Percentiles rank a stretch among this genome's conserved stretches.
phyloP scores from a whole-genome alignment of 1,140 invertebrate genomes.

The Steinernema feltiae region DNA sequence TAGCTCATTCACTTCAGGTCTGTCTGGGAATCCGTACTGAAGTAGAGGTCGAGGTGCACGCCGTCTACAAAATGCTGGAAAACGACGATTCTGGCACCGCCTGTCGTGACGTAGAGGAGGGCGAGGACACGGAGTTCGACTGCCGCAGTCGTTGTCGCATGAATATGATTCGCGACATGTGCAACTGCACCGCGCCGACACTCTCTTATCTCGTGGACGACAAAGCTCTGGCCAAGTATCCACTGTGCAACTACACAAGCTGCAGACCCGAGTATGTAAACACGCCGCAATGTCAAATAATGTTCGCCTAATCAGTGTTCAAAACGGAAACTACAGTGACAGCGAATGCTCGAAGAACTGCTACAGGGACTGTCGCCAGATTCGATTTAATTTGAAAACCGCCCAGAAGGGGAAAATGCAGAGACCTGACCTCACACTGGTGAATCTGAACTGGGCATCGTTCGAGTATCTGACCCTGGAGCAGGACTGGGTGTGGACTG shows the following conservation, averaged over 20 bases:
- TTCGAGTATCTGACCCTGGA: constrained; percentile 55
- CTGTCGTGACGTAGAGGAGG: constrained; percentile 46
- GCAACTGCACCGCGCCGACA: constrained; percentile 51
- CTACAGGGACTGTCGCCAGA: constrained; percentile 49
- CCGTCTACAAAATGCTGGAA: constrained; percentile 51
- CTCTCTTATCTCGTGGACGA: constrained; percentile 40
- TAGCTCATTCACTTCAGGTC: constrained; percentile 38
- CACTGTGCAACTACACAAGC: constrained; percentile 46
- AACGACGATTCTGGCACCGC: constrained; percentile 55
- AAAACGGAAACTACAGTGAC: constrained; percentile 48
- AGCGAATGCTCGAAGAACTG: constrained; percentile 49
- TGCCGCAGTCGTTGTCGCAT: constrained; percentile 51
- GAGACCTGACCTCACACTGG: constrained; percentile 46
- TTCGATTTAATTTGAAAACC: constrained; percentile 47
- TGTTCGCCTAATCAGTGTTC: constrained; percentile 30
- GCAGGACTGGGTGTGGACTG: constrained; percentile 41
- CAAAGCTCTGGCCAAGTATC: constrained; percentile 37
- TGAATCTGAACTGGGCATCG: constrained; percentile 52
- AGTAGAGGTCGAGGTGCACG: constrained; percentile 50
- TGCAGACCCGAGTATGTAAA: constrained; percentile 42
- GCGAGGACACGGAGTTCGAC: constrained; percentile 51
- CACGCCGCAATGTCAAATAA: not conserved
- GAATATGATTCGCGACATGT: constrained; percentile 50
- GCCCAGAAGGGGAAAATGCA: constrained; percentile 46
- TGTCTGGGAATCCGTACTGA: constrained; percentile 50